These are phyloP conservation scores for Pachymerium ferrugineum DNA, from an alignment of 2,888 invertebrate species.

Conservation along the genomic window DNA sequence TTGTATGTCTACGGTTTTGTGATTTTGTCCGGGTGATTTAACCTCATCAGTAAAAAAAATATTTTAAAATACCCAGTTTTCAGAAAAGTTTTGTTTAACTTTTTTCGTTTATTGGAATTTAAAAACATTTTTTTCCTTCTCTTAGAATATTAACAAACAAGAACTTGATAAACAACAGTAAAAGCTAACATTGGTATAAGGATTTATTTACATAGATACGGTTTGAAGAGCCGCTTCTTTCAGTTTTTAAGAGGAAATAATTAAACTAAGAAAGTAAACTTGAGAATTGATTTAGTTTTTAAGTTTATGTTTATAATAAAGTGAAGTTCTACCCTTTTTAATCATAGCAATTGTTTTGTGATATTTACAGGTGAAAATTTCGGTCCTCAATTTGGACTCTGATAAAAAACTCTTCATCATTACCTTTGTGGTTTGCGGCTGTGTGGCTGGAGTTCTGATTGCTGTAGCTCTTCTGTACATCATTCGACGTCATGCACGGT, in stretches of 20 bases:
- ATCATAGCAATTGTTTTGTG: not conserved
- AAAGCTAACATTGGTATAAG: not conserved
- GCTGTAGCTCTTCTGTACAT: slow-evolving; percentile 61
- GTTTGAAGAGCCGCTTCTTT: not conserved
- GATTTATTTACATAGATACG: not conserved
- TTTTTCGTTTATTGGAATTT: not conserved
- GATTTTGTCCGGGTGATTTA: too few relatives aligned
- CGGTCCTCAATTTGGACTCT: slow-evolving; percentile 37
- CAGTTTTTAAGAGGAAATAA: not conserved
- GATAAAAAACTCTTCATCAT: slow-evolving; percentile 52
- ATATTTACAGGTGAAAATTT: slow-evolving; percentile 38
- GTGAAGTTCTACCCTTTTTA: not conserved
- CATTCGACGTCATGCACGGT: slow-evolving; percentile 67
- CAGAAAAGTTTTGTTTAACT: not conserved
- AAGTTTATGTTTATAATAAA: not conserved
- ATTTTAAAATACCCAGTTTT: not conserved
- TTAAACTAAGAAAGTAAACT: not conserved
- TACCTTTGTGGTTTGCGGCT: slow-evolving; percentile 58
- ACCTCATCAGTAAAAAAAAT: too few relatives aligned
- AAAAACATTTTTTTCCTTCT: not conserved
- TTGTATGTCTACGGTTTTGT: not conserved
- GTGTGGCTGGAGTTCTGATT: slow-evolving; percentile 59
- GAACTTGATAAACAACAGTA: too few relatives aligned
- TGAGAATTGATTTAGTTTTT: not conserved
- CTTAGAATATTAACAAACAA: not conserved